A percentile compares a stretch with the other conserved stretches of the same genome.
phyloP scores from a whole-genome alignment of 1,140 invertebrate species.

The Papilio machaon region DNA sequence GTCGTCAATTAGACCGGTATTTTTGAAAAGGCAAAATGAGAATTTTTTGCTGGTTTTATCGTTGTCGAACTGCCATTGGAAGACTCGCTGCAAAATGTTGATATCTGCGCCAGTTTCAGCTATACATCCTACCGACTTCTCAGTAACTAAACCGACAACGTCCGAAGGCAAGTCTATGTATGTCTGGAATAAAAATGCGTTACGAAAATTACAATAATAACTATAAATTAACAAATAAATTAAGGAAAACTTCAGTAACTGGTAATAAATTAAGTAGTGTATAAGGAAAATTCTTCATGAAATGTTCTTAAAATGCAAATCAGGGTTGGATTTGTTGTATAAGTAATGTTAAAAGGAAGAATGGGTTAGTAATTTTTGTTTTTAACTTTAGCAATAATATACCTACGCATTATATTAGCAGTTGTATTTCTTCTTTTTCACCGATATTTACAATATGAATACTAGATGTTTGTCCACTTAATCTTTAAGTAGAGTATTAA shows the following conservation, averaged over 20 bases:
- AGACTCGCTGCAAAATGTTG: conserved; percentile 42
- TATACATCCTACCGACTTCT: conserved; percentile 37
- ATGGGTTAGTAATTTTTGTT: too few species aligned
- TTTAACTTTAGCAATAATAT: too few species aligned
- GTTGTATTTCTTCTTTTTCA: too few species aligned
- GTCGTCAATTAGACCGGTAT: conserved; percentile 41
- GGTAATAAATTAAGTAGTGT: neutral
- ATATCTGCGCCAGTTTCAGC: conserved; percentile 44
- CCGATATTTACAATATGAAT: too few species aligned
- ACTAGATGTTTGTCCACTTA: too few species aligned
- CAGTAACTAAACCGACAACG: neutral
- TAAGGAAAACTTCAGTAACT: neutral
- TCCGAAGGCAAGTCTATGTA: conserved; percentile 15
- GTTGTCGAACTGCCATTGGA: conserved; percentile 39
- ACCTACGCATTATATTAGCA: too few species aligned
- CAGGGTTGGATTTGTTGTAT: too few species aligned
- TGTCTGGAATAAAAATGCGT: neutral
- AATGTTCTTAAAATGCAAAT: too few species aligned
- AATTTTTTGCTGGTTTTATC: conserved; percentile 45
- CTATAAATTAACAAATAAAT: too few species aligned
- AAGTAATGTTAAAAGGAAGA: too few species aligned
- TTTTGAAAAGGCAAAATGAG: conserved; percentile 45
- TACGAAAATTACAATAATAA: neutral
- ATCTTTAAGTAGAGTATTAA: too few species aligned
- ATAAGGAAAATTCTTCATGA: too few species aligned